phyloP scores from a whole-genome alignment of 2,797 vertebrate species.

The Lacerta viridis region DNA sequence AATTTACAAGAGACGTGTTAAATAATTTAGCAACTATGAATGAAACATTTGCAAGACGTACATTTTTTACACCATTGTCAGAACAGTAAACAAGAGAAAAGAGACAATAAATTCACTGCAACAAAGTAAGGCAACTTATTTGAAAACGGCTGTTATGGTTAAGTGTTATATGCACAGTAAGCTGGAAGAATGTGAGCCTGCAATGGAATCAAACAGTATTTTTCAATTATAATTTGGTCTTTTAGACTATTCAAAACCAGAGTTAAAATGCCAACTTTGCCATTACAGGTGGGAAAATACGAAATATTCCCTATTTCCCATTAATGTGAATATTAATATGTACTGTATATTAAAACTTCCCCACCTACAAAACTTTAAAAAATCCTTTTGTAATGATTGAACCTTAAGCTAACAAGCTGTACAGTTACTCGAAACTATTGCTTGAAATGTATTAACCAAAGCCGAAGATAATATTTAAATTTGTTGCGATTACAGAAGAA shows the following conservation, averaged over 20 bases:
- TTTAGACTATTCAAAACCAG: constrained; percentile 42
- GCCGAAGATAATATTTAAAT: constrained; percentile 39
- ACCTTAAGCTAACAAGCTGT: constrained; percentile 46
- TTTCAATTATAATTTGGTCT: constrained; percentile 50
- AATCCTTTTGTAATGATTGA: constrained; percentile 31
- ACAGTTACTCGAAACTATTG: constrained; percentile 46
- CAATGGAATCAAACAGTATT: constrained; percentile 37
- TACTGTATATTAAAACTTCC: constrained; percentile 34
- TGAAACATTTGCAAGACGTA: constrained; percentile 74
- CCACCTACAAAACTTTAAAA: constrained; percentile 44
- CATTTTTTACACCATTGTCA: constrained; percentile 79
- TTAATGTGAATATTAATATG: constrained; percentile 26
- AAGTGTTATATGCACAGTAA: constrained; percentile 50
- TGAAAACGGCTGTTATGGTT: constrained; percentile 61
- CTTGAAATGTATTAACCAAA: constrained; percentile 52
- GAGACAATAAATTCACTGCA: constrained; percentile 66
- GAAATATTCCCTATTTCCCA: constrained; percentile 47
- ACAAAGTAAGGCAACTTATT: constrained; percentile 79
- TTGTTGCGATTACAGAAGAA: constrained; percentile 36
- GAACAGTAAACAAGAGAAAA: constrained; percentile 71
- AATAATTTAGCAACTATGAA: constrained; percentile 74
- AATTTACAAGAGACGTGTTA: constrained; percentile 81
- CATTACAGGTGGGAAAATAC: constrained; percentile 24
- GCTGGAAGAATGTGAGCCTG: constrained; percentile 12
- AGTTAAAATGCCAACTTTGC: constrained; percentile 55